Percentiles rank a stretch among this genome's conserved stretches.
Evolutionary conservation across 1,140 invertebrate genomes (phyloP).

Genomic region (Zaprionus kolodkinae): DNA sequence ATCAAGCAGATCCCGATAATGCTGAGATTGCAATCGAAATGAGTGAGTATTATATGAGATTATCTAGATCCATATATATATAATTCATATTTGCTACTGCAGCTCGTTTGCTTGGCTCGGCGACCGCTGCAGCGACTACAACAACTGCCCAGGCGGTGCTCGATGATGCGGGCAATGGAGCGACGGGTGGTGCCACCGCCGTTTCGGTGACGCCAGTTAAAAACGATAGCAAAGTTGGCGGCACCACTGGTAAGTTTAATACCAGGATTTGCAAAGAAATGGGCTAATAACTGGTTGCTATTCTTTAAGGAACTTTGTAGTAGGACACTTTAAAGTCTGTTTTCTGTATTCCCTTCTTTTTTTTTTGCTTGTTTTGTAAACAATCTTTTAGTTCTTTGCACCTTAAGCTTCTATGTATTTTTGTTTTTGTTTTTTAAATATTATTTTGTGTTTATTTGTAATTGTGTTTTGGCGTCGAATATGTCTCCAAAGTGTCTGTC

Average conservation of each 20-base stretch:
- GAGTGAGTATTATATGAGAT: constrained; percentile 51
- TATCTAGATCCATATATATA: too few relatives aligned
- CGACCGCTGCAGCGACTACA: constrained; percentile 45
- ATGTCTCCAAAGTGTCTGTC: constrained; percentile 76
- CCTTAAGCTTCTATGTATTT: constrained; percentile 6
- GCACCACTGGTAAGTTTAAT: constrained; percentile 60
- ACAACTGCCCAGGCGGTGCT: constrained; percentile 59
- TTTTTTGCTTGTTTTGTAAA: background rate
- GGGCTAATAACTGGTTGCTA: background rate
- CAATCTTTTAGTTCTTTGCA: background rate
- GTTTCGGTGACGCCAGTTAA: constrained; percentile 71
- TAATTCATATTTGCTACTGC: background rate
- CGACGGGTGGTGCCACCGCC: constrained; percentile 47
- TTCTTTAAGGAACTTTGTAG: background rate
- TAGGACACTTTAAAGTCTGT: background rate
- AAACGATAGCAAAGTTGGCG: constrained; percentile 65
- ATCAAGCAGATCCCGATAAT: constrained; percentile 74
- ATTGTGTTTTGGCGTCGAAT: constrained; percentile 65
- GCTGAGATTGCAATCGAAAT: constrained; percentile 81
- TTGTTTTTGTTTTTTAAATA: background rate
- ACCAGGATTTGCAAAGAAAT: background rate
- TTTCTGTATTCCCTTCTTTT: background rate
- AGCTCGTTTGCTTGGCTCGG: constrained; percentile 70
- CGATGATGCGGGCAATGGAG: constrained; percentile 52
- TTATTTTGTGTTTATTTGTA: constrained; percentile 7